These are phyloP conservation scores for Adoxophyes honmai DNA, from an alignment of 1,140 invertebrate species.

Conservation along the genomic window DNA sequence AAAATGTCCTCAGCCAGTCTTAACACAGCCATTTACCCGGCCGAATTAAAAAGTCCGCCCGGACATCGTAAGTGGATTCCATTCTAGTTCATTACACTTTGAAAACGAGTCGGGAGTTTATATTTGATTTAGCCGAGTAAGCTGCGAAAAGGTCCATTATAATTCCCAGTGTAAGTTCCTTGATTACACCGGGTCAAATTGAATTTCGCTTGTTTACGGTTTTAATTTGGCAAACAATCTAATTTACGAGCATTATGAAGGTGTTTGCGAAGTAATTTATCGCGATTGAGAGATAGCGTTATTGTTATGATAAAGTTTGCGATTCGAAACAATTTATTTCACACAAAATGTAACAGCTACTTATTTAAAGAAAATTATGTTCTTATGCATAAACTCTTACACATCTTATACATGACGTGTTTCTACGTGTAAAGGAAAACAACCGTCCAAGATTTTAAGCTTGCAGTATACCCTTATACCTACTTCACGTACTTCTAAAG, in stretches of 20 bases:
- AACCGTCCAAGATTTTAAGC: no score
- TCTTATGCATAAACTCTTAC: no score
- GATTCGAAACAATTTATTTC: no score
- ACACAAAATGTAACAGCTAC: no score
- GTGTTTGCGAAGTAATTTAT: not conserved
- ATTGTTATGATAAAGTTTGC: no score
- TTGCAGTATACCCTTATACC: no score
- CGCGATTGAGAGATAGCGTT: no score
- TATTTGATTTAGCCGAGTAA: slow-evolving; percentile 22
- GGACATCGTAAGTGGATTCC: slow-evolving; percentile 4
- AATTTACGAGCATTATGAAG: not conserved
- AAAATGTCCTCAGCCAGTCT: no score
- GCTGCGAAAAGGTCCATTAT: slow-evolving; percentile 19
- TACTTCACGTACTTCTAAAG: not conserved
- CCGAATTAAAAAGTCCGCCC: not conserved
- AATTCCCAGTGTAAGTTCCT: slow-evolving; percentile 11
- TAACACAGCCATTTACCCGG: no score
- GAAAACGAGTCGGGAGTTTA: slow-evolving; percentile 13
- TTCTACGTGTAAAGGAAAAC: no score
- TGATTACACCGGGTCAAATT: slow-evolving; percentile 12
- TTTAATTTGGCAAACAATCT: slow-evolving; percentile 12
- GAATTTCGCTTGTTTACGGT: slow-evolving; percentile 7
- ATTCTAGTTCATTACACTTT: slow-evolving; percentile 24
- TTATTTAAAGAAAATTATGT: no score
- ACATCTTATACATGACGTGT: no score